Percentiles rank a stretch among this genome's conserved stretches.
Evolutionary conservation across 2,797 vertebrate genomes (phyloP).

Genomic region (Oophaga sylvatica): DNA sequence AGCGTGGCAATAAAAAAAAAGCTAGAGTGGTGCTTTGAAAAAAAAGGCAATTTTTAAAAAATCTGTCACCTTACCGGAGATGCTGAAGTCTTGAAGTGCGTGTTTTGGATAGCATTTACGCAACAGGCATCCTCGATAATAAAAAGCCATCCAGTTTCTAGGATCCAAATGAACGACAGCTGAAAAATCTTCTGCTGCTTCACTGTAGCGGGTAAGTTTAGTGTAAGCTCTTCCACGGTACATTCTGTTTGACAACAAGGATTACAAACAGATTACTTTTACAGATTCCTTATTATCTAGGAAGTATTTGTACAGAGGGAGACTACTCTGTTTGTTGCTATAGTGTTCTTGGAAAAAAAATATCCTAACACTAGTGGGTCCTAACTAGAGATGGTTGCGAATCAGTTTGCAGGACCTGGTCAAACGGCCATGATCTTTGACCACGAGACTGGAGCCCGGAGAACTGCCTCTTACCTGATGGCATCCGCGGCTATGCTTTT

Average conservation of each 20-base stretch:
- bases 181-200: slow-evolving; percentile 74
- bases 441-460: too few relatives aligned
- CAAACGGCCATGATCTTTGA: too few relatives aligned
- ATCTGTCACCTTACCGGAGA: slow-evolving; percentile 73
- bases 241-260: slow-evolving; percentile 65
- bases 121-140: slow-evolving; percentile 76
- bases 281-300: neutral
- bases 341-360: neutral
- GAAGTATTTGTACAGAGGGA: neutral
- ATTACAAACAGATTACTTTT: neutral
- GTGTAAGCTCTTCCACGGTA: slow-evolving; percentile 74
- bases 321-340: neutral
- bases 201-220: slow-evolving; percentile 68
- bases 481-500: too few relatives aligned
- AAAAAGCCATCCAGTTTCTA: slow-evolving; percentile 76
- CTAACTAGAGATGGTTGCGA: too few relatives aligned
- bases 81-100: slow-evolving; percentile 78
- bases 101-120: slow-evolving; percentile 68
- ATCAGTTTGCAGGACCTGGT: too few relatives aligned
- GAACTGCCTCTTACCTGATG: too few relatives aligned
- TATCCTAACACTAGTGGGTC: too few relatives aligned
- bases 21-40: too few relatives aligned
- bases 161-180: slow-evolving; percentile 75
- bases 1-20: too few relatives aligned
- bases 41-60: neutral